Evolutionary conservation across 1,140 invertebrate genomes (phyloP), one percentile per base, ranked within the genome.

Genomic region (Drosophila lowei): DNA sequence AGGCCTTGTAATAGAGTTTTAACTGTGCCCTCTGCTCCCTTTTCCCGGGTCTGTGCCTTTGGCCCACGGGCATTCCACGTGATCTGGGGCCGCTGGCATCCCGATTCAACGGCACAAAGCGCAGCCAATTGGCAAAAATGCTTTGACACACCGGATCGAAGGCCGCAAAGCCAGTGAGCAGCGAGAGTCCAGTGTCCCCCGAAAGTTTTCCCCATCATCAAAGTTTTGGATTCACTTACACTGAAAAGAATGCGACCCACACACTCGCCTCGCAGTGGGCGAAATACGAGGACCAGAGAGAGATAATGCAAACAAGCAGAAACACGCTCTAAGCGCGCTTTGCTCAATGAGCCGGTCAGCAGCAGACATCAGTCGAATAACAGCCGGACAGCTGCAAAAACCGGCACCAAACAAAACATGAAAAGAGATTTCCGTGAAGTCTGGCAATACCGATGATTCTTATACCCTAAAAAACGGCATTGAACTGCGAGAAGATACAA

Each of bases 41-140:
- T 9, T 21, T 16, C 0, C n/a, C 6, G 4, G 21, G 25, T 41
- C 13, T 56, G 13, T 44, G 5, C 9, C 23, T 41, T 16, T 46
- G 3, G 15, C 15, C 11, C 34, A 13, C 11, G 34, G 34, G 34
- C 34, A 38, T 38, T 15, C 30, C 21, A 30, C 15, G 21, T 1
- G 21, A 34, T 11, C 38, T 47, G 23, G 5, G 2, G 13, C 71
- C 41, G 11, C 44, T 48, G 55, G 52, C 52, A 57, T 68, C 62
- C 77, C 28, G 23, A 48, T 34, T 50, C 6, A 15, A 38, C 13
- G 8, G 34, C 43, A 74, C 71, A 74, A 58, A 65, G 72, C 43
- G 54, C 61, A 66, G 61, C 72, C 71, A 74, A 74, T 74, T 66
- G 72, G 54, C 71, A 74, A 74, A 74, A 74, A 74, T 74, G 72